Evolutionary conservation across 2,888 invertebrate species (phyloP), one percentile per base, ranked within the genome.

Genomic region (Scaptomyza flava): DNA sequence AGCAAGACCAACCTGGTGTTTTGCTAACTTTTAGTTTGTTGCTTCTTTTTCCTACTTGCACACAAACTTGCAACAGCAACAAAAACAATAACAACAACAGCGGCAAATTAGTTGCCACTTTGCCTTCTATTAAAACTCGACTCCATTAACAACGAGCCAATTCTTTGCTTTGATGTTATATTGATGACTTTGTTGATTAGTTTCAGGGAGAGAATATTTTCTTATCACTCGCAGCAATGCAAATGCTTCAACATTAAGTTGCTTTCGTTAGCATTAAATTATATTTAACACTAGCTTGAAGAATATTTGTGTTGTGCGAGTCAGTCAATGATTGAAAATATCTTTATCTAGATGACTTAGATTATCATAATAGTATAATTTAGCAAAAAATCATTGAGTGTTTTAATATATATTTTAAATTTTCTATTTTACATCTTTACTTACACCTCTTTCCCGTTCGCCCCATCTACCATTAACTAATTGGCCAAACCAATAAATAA

Each of bases 101-200:
- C 56, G 45, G 63, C 65, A 58, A 77, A 73, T 77, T 70, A 78
- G 70, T 62, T 61, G 33, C 52, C 54, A 56, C 61, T 54, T 48
- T 64, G 14, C 68, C n/a, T 12, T 11, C 14, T 6, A 31, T 12
- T 5, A 17, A n/a, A 6, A 20, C 27, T 41, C 41, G 17, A 34
- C 51, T 33, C 41, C 58, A 68, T 68, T 57, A 53, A 61, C 46
- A 23, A 6, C 9, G 33, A n/a, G 36, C 41, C 30, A 30, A 58
- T 53, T 9, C 33, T 34, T 34, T 8, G 45, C 82, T 85, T 87
- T 83, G 80, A 83, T 83, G 83, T 85, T 71, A 77, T 73, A 72
- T 75, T 83, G 86, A 87, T 87, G 86, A 79, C 81, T 77, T 50
- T 14, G 62, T 67, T 72, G 85, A 83, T 83, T 87, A 83, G 54